Evolutionary conservation across 2,888 invertebrate genomes (phyloP), one percentile per base, ranked within the genome.

Genomic region (Pinctada fucata): DNA sequence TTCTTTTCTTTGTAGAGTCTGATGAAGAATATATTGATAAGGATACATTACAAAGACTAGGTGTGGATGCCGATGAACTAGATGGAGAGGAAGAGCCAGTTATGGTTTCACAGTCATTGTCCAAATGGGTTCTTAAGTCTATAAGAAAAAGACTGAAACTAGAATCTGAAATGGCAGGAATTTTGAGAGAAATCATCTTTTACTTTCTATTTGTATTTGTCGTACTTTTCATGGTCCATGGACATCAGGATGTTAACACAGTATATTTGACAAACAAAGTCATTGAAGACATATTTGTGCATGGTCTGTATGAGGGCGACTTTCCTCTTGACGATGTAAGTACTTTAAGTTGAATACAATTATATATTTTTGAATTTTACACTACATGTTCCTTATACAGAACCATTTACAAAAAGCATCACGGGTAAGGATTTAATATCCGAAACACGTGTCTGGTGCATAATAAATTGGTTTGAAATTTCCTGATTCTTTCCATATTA

Each of bases 151-250:
- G 85, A 49, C 80, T 87, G 8, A 73, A 83, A 71, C 66, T 86
- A 3, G 86, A 88, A 69, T 77, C 80, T 75, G 58, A 81, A 6
- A 85, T 86, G 76, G 76, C 82, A 10, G 70, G 74, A 10, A 82
- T 85, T 3, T 65, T 88, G 16, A 79, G 83, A 13, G 87, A 88
- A 50, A 79, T 87, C 1, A 49, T 78, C 10, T 68, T 88, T 68
- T 88, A 88, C 69, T 16, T 79, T 0, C 13, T 86, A 6, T 89
- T 86, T 75, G 58, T 89, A 5, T 66, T 69, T 5, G 75, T 85
- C 1, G 82, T 88, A 1, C 58, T 84, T 16, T 72, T 87, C 16
- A 79, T 85, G 49, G 82, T 86, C 5, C 82, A 84, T 79, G 87
- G 86, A 1, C 85, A 89, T 70, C 67, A 52, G 5, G 58, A 52